These are phyloP conservation scores for Microplitis deprimator DNA, from an alignment of 2,888 invertebrate genomes.

Conservation along the genomic window DNA sequence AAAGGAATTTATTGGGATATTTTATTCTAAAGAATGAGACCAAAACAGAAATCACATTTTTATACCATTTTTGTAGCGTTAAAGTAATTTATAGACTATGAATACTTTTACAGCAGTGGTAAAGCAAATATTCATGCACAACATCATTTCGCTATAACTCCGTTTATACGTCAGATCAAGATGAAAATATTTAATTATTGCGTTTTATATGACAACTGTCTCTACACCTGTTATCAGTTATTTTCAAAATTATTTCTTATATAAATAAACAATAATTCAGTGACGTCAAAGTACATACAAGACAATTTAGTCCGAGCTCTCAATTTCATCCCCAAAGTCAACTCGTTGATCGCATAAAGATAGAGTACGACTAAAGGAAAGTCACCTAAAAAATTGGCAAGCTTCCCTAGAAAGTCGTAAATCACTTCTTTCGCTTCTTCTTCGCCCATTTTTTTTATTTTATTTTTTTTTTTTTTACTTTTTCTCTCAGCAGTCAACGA, in stretches of 20 bases:
- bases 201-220: too few species aligned
- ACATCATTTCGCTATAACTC: too few species aligned
- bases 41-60: too few species aligned
- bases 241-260: neutral
- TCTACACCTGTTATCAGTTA: neutral
- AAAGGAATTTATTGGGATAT: too few species aligned
- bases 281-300: neutral
- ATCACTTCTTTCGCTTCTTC: slow-evolving; percentile 47
- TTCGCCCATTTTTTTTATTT: slow-evolving; percentile 10
- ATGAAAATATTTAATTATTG: too few species aligned
- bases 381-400: slow-evolving; percentile 47
- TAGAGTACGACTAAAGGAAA: slow-evolving; percentile 37
- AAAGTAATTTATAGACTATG: too few species aligned
- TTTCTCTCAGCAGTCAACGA: slow-evolving; percentile 11
- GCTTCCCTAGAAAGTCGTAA: slow-evolving; percentile 51
- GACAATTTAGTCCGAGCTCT: slow-evolving; percentile 6
- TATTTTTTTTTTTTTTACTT: slow-evolving; percentile 10
- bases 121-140: too few species aligned
- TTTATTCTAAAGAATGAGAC: too few species aligned
- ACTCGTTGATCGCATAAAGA: slow-evolving; percentile 38
- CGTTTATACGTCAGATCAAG: too few species aligned
- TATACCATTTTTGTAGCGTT: too few species aligned
- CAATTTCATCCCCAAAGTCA: slow-evolving; percentile 32
- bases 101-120: too few species aligned
- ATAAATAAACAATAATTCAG: neutral